phyloP scores from a whole-genome alignment of 2,113 vertebrate species.

The Misgurnus anguillicaudatus region DNA sequence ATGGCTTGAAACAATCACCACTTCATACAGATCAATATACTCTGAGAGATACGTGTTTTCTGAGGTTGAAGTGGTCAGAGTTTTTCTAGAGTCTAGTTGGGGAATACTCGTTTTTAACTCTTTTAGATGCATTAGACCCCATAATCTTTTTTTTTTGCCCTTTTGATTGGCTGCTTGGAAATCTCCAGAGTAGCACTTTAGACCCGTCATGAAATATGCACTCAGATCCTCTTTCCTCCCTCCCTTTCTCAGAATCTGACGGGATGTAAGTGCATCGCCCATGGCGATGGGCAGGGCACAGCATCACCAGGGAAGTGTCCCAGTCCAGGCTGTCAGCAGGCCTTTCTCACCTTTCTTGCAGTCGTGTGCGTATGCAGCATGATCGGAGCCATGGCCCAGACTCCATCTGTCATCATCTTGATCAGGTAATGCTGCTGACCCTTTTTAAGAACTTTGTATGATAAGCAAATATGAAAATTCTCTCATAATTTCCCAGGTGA shows the following conservation, averaged over 20 bases:
- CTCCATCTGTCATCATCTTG: slow-evolving; percentile 95
- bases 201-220: slow-evolving; percentile 2
- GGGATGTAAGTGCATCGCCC: slow-evolving; percentile 83
- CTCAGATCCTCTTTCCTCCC: slow-evolving; percentile 4
- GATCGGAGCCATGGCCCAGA: slow-evolving; percentile 98
- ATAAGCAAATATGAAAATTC: no score
- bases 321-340: slow-evolving; percentile 88
- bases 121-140: background rate
- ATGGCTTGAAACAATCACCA: background rate
- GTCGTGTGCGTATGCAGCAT: slow-evolving; percentile 97
- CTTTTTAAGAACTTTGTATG: background rate
- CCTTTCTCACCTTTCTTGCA: slow-evolving; percentile 94
- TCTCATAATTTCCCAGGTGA: no score
- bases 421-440: slow-evolving; percentile 82
- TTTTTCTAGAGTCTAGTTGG: background rate
- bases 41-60: background rate
- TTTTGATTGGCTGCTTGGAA: background rate
- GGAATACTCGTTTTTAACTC: background rate
- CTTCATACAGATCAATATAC: slow-evolving; percentile 16
- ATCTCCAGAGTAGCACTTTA: slow-evolving; percentile 12
- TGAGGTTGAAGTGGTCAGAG: background rate
- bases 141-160: background rate
- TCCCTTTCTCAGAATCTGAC: slow-evolving; percentile 84
- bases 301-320: slow-evolving; percentile 90
- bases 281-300: slow-evolving; percentile 72